Evolutionary conservation across 2,888 invertebrate genomes (phyloP).

Genomic region (Noctua pronuba): DNA sequence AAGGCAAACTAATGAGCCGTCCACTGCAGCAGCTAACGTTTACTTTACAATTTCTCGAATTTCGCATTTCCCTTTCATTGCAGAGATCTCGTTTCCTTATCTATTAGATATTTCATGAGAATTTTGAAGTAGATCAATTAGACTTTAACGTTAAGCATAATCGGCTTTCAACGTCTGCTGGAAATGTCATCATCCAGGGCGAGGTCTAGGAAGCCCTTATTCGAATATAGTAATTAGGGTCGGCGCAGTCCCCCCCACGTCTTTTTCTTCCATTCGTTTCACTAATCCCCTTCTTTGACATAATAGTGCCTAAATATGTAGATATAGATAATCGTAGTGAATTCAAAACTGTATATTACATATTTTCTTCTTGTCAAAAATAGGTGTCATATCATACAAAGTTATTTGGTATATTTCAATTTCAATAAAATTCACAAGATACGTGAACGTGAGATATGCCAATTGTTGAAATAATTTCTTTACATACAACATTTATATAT

Average conservation of each 20-base stretch:
- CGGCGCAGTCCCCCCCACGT: background rate
- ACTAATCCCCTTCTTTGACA: background rate
- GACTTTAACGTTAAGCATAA: background rate
- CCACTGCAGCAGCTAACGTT: conserved; percentile 25
- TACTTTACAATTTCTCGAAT: conserved; percentile 7
- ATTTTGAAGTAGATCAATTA: conserved; percentile 2
- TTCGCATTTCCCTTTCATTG: conserved; percentile 21
- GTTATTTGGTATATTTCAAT: too few species aligned
- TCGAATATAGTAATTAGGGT: background rate
- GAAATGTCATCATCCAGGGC: background rate
- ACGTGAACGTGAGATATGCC: too few species aligned
- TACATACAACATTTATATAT: too few species aligned
- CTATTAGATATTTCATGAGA: background rate
- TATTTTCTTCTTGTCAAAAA: too few species aligned
- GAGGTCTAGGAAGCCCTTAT: background rate
- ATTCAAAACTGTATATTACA: background rate
- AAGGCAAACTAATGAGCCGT: conserved; percentile 33
- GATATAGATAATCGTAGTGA: background rate
- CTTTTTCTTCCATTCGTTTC: background rate
- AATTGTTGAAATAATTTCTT: too few species aligned
- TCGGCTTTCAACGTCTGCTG: background rate
- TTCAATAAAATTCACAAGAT: too few species aligned
- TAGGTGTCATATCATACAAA: too few species aligned
- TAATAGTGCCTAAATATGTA: background rate
- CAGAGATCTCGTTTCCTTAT: background rate